Base-by-base conservation (phyloP, 2,888 invertebrate species). In the Hyposoter dolosus region DNA sequence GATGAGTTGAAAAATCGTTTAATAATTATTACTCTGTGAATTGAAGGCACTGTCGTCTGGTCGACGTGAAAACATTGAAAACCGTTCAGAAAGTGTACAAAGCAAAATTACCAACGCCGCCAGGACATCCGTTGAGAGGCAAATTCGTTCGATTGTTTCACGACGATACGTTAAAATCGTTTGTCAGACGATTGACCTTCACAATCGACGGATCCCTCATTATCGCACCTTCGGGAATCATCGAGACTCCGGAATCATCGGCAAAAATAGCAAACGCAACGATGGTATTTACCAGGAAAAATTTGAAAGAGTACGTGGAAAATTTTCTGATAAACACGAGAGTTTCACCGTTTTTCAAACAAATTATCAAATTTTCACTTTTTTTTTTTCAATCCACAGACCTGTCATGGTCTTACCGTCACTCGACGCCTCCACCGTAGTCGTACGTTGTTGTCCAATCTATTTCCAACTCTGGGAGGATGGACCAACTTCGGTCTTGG, bases 131-230 rank as follows among this genome's bases (percentile, higher is more conserved):
- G 0, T 93, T 97, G 4, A 95, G 96, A 87, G 95, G 95, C 0
- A 96, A 96, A 88, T 95, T 95, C 79, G 95, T 97, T 17, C 95
- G 97, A 50, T 95, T 98, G 66, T 99, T 97, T 94, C 97, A 98
- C 90, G 99, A 99, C 90, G 99, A 99, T 93, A 98, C 98, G 0
- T 95, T 99, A 88, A 98, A 98, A 94, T 98, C 99, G 0, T 99
- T 98, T 94, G 99, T 98, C 93, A 95, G 99, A 63, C 95, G 99
- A 50, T 94, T 99, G 40, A 96, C 97, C 68, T 99, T 98, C 93
- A 97, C 98, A 35, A 98, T 99, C 0, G 99, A 99, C 94, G 99
- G 99, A 0, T 95, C 97, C 91, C 94, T 99, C 69, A 94, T 99
- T 32, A 96, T 99, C n/a, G 97, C 97, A 0, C 99, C 99, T 0